Evolutionary conservation across 2,113 vertebrate genomes (phyloP), one percentile per base, ranked within the genome.

Genomic region (Hystrix cristata): DNA sequence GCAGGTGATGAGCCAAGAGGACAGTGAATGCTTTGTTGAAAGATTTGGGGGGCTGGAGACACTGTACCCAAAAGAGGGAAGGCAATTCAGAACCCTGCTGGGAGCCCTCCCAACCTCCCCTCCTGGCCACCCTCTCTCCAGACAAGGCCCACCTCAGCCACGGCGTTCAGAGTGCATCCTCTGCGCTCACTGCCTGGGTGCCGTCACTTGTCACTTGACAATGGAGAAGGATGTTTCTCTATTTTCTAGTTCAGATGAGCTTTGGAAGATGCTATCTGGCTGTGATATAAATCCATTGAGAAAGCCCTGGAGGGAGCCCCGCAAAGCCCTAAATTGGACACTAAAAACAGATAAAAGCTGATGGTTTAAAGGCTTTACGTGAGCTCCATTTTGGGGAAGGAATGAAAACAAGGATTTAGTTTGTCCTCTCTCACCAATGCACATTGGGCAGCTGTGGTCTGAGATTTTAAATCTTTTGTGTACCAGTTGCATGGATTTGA

Each of bases 281-380:
- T 97, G 95, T 94, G 96, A 96, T 97, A 96, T 93, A 98, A 98
- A 98, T 98, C 98, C 97, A 87, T 97, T 96, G 97, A 98, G 97
- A 98, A 97, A 98, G 97, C 94, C 92, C 93, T 79, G 67, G 96
- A 93, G 67, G 84, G 95, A 98, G 98, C 94, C 95, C 95, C 76
- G 79, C 82, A 98, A 98, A 98, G 98, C 98, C 97, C 97, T 98
- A 98, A 98, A 98, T 98, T 98, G 98, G 95, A 86, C 96, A 98
- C 95, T 98, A 98, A 99, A 98, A 98, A 98, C 97, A 98, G 98
- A 98, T 98, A 98, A 98, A 98, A 98, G 97, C 97, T n/a, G 60
- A 85, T 97, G 96, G 97, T 97, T 98, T 98, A 98, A 98, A 96
- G 98, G 98, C 98, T 98, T 98, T 97, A 59, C 57, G 23, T 87